Evolutionary conservation across 1,140 invertebrate species (phyloP), one percentile per base, ranked within the genome.

Genomic region (Bombus confusus): DNA sequence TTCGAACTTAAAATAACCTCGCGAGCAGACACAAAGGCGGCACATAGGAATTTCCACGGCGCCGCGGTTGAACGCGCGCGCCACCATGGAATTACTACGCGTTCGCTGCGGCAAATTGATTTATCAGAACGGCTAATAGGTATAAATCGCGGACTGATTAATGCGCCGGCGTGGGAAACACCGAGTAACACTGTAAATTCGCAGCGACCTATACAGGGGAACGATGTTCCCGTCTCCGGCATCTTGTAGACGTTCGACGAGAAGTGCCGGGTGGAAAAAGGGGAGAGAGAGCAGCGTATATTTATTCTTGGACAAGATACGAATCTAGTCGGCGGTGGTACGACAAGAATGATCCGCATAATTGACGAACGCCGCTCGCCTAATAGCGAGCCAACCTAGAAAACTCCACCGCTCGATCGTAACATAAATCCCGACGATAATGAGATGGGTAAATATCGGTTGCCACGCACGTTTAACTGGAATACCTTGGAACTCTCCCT

Each of bases 381-480:
- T 85, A 90, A 84, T 85, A 79, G 84, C 87, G 68, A 86, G 83
- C 52, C 66, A 79, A 77, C 31, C 57, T 80, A 83, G 86, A 91
- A 90, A 88, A 82, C 39, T 85, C 59, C 22, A 57, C 34, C 47
- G 64, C 41, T 31, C 74, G 81, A 87, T 90, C 86, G 91, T 91
- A 88, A 85, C 89, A 91, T 92, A 92, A 92, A 92, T 92, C 83
- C 80, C 78, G 74, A 82, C 85, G 80, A 92, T 93, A 92, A 92
- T 92, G 91, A 93, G 91, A 92, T 91, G 87, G 86, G 80, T 91
- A 92, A 93, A 91, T 90, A 92, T 91, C 87, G 87, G 87, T 92
- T 92, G 90, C 82, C 91, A 90, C 89, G 89, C 86, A 91, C 87
- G 90, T 91, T 88, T 88, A 91, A 91, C 88, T 75, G 85, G 89